Base-by-base conservation (phyloP, 2,888 invertebrate species). In the Drosophila merina region DNA sequence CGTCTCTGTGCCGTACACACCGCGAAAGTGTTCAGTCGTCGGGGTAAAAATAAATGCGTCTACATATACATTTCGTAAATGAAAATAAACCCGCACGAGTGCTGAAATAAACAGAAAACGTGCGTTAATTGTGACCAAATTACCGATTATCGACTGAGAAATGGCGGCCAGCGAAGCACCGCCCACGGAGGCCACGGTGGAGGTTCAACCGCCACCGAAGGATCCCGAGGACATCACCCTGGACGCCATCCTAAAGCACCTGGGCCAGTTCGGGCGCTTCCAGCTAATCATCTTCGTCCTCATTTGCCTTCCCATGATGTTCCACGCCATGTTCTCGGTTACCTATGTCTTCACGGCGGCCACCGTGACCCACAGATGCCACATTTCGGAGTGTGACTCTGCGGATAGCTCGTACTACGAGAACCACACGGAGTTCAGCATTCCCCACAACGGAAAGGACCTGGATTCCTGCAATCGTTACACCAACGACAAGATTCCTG, bases 281-380 rank as follows among this genome's bases (percentile, higher is more conserved):
- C 96, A 96, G 91, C 82, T 93, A 25, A 86, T 92, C 30, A 93
- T 94, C 70, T 93, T 94, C 67, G 57, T 92, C 38, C 89, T 95
- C 63, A 93, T 95, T 47, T 92, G 94, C 60, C 69, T 95, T 31
- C 94, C 95, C 0, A 93, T 95, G 75, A 92, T 95, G 60, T 93
- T 95, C 89, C 94, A 95, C 2, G 94, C 94, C 0, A 93, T 94
- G 71, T 94, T 93, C 86, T 93, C 94, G 77, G 93, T 94, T 74
- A 94, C 94, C 48, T 96, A 94, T 83, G 94, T 95, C 62, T 96
- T 96, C 89, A 94, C 95, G 0, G 95, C 95, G 0, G 94, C 94
- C 57, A 93, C 94, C 67, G 91, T 95, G 14, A 93, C 93, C 44
- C 95, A 95, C 92, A 92, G 92, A 83, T 92, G 92, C 76, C 87